Evolutionary conservation across 2,888 invertebrate genomes (phyloP).

Genomic region (Bibio marci): DNA sequence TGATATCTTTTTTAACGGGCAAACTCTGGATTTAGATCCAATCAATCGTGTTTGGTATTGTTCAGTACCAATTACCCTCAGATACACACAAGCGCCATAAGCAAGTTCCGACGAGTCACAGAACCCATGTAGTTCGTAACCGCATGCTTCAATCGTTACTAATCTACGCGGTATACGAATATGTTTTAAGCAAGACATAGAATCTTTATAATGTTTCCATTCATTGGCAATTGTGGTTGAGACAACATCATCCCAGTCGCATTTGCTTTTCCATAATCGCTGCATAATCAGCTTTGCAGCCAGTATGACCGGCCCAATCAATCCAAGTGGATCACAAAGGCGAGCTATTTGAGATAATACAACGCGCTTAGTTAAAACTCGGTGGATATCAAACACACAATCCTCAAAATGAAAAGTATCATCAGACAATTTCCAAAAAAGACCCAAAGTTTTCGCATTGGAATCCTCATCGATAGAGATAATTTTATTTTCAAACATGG

Average conservation of each 20-base stretch:
- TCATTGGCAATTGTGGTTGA: neutral
- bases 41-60: conserved; percentile 1
- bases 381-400: too few relatives aligned
- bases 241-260: conserved; percentile 8
- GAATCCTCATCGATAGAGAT: neutral
- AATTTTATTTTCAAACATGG: too few relatives aligned
- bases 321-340: conserved; percentile 8
- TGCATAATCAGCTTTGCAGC: conserved; percentile 8
- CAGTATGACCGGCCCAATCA: conserved; percentile 7
- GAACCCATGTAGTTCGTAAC: conserved; percentile 7
- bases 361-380: conserved; percentile 5
- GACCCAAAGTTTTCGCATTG: neutral
- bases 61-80: neutral
- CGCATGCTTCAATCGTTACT: neutral
- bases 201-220: conserved; percentile 5
- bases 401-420: neutral
- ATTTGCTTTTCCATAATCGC: conserved; percentile 6
- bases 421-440: neutral
- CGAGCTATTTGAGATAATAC: conserved; percentile 6
- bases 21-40: conserved; percentile 7
- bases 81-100: conserved; percentile 6
- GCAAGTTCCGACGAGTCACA: conserved; percentile 5
- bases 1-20: conserved; percentile 8
- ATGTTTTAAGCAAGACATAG: neutral
- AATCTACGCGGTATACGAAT: conserved; percentile 6